Evolutionary conservation across 2,113 vertebrate genomes (phyloP).

Genomic region (Globicephala melas): DNA sequence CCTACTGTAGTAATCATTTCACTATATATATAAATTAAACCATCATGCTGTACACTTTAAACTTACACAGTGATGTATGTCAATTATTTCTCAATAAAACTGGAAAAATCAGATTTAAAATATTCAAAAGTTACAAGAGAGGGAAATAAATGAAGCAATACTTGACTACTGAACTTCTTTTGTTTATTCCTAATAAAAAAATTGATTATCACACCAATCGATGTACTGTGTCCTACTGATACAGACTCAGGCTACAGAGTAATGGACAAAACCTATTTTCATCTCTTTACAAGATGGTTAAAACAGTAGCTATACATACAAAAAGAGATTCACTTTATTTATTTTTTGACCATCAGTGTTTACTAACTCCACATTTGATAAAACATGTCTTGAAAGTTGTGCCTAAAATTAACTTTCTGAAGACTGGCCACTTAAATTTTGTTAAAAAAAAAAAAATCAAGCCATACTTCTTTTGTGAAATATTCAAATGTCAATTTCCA

Average conservation of each 20-base stretch:
- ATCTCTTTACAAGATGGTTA: not conserved
- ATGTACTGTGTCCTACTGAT: not conserved
- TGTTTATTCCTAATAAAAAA: not conserved
- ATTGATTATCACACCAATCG: not conserved
- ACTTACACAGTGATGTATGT: not conserved
- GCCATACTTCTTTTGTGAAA: not conserved
- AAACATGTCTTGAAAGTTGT: not conserved
- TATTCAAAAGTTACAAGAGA: not conserved
- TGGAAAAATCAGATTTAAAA: not conserved
- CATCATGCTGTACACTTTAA: not conserved
- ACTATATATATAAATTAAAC: not conserved
- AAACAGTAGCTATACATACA: not conserved
- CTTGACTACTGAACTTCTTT: slow-evolving; percentile 24
- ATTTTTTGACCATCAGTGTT: not conserved
- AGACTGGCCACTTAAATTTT: not conserved
- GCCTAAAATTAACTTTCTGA: not conserved
- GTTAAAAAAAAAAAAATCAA: not conserved
- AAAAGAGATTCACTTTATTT: slow-evolving; percentile 5
- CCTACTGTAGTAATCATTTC: not conserved
- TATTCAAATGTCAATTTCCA: slow-evolving; percentile 18
- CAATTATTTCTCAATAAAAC: not conserved
- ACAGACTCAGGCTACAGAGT: not conserved
- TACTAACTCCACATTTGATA: not conserved
- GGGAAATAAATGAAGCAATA: not conserved
- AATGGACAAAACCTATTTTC: not conserved